Percentiles rank a stretch among this genome's conserved stretches.
These are phyloP conservation scores for Tenrec ecaudatus DNA, from an alignment of 2,113 vertebrate genomes.

Conservation along the genomic window DNA sequence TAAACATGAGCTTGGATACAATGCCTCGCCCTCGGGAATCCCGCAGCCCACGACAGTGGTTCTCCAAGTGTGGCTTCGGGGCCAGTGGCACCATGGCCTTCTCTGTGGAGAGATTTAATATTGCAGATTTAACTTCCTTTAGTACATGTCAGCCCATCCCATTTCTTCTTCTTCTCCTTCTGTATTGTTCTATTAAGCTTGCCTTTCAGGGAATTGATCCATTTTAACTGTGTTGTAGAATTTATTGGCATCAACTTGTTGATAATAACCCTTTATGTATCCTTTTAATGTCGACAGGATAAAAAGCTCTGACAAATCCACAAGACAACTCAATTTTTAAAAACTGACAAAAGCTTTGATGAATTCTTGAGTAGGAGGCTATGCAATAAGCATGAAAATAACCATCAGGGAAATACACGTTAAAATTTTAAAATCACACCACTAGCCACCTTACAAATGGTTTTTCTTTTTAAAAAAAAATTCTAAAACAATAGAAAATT, in stretches of 20 bases:
- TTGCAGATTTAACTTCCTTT: background rate
- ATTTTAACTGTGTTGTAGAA: background rate
- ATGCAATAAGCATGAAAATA: constrained; percentile 30
- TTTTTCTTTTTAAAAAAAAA: background rate
- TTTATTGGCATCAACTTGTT: background rate
- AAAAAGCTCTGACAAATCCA: background rate
- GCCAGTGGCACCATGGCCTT: background rate
- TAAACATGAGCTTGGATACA: background rate
- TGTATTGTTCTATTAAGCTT: constrained; percentile 8
- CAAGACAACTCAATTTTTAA: background rate
- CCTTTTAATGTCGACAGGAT: background rate
- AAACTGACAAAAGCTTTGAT: background rate
- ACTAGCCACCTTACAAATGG: background rate
- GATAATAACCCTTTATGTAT: background rate
- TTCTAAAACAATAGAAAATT: background rate
- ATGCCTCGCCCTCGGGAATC: background rate
- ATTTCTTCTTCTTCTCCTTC: background rate
- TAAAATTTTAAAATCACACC: background rate
- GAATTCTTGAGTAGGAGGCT: background rate
- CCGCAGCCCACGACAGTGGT: background rate
- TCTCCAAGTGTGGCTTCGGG: no score
- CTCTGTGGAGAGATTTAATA: background rate
- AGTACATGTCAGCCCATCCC: background rate
- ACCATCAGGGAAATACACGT: background rate
- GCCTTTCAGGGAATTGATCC: background rate